A percentile compares a stretch with the other conserved stretches of the same genome.
phyloP scores from a whole-genome alignment of 2,888 invertebrate species.

The Melieria omissa region DNA sequence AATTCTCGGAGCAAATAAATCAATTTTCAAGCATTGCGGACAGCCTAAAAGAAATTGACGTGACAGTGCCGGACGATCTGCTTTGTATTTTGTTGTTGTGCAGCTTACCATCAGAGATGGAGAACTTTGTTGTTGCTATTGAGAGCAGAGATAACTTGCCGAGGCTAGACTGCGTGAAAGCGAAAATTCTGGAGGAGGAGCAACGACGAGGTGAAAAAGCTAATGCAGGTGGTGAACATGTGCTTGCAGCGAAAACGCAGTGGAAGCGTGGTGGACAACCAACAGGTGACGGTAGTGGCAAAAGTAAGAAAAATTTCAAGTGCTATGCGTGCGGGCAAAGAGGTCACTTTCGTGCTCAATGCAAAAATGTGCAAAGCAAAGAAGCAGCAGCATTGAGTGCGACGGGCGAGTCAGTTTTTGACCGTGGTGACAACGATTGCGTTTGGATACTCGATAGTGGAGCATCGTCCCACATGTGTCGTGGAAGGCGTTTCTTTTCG shows the following conservation, averaged over 20 bases:
- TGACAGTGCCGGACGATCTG: conserved; percentile 30
- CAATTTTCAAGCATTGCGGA: conserved; percentile 32
- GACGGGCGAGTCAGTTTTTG: too few species aligned
- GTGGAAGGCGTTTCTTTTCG: conserved; percentile 12
- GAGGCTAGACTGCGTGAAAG: conserved; percentile 19
- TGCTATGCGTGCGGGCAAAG: conserved; percentile 38
- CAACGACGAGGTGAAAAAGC: conserved; percentile 27
- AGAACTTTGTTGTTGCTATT: conserved; percentile 40
- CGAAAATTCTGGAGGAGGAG: conserved; percentile 35
- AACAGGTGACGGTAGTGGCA: neutral
- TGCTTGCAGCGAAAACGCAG: conserved; percentile 28
- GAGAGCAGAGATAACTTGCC: conserved; percentile 38
- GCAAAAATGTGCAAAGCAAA: conserved; percentile 22
- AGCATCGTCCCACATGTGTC: conserved; percentile 29
- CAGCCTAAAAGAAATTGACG: conserved; percentile 29
- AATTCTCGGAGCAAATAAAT: conserved; percentile 27
- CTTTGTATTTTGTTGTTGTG: conserved; percentile 35
- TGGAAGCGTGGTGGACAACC: neutral
- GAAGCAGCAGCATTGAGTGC: conserved; percentile 24
- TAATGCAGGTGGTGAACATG: conserved; percentile 2
- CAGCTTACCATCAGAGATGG: conserved; percentile 35
- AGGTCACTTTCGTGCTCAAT: conserved; percentile 38
- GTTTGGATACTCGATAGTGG: conserved; percentile 14
- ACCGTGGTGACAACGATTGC: too few species aligned
- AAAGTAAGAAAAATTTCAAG: conserved; percentile 19